These are phyloP conservation scores for Sciurus vulgaris DNA, from an alignment of 2,797 vertebrate species.

Conservation along the genomic window DNA sequence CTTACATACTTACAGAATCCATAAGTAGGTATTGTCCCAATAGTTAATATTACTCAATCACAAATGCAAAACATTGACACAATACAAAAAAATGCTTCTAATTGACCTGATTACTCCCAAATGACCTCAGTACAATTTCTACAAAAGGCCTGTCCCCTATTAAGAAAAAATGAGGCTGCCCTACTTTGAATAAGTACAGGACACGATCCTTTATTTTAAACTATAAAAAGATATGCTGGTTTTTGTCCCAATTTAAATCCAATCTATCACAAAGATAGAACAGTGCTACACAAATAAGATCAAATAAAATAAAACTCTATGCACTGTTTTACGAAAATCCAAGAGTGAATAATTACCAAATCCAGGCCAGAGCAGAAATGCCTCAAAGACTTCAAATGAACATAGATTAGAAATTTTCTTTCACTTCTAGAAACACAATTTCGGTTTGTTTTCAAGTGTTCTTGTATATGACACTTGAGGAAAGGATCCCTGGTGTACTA, in stretches of 20 bases:
- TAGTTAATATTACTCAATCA: slow-evolving; percentile 30
- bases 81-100: slow-evolving; percentile 8
- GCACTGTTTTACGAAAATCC: background rate
- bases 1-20: background rate
- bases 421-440: background rate
- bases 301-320: slow-evolving; percentile 51
- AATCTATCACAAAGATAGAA: slow-evolving; percentile 52
- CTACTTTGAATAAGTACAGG: slow-evolving; percentile 75
- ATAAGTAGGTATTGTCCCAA: background rate
- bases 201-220: slow-evolving; percentile 73
- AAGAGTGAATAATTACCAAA: slow-evolving; percentile 1
- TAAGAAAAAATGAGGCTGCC: slow-evolving; percentile 68
- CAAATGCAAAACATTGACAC: background rate
- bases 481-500: background rate
- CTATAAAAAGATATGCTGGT: slow-evolving; percentile 69
- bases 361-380: background rate
- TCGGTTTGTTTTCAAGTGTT: background rate
- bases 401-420: background rate
- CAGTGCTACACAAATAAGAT: slow-evolving; percentile 35
- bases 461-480: background rate
- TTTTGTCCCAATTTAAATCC: slow-evolving; percentile 71
- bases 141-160: slow-evolving; percentile 15
- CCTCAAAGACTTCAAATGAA: background rate
- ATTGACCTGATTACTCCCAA: slow-evolving; percentile 60
- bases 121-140: slow-evolving; percentile 32